phyloP scores from a whole-genome alignment of 2,888 invertebrate genomes.

The Synanthedon myopaeformis region DNA sequence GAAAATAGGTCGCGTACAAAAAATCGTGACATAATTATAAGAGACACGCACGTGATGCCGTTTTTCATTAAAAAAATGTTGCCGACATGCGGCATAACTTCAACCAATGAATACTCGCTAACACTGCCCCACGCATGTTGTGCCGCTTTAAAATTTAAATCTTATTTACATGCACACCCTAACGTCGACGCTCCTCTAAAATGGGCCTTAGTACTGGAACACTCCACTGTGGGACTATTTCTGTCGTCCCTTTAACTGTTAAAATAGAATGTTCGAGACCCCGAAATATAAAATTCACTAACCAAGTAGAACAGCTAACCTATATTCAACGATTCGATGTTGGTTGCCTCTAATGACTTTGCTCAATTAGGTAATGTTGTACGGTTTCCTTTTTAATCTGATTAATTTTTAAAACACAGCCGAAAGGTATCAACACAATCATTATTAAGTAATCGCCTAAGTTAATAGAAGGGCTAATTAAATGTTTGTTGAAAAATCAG shows the following conservation, averaged over 20 bases:
- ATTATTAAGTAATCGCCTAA: too few relatives aligned
- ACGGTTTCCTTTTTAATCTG: not conserved
- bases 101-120: not conserved
- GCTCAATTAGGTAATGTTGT: not conserved
- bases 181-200: slow-evolving; percentile 32
- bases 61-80: not conserved
- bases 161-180: slow-evolving; percentile 58
- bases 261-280: slow-evolving; percentile 50
- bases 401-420: slow-evolving; percentile 1
- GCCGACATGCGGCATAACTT: not conserved
- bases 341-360: slow-evolving; percentile 4
- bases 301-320: slow-evolving; percentile 17
- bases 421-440: not conserved
- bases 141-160: slow-evolving; percentile 57
- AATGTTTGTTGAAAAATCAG: too few relatives aligned
- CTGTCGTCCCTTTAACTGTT: slow-evolving; percentile 44
- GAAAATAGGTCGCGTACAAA: not conserved
- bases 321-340: slow-evolving; percentile 10
- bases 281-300: slow-evolving; percentile 53
- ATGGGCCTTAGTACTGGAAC: slow-evolving; percentile 35
- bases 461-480: too few relatives aligned
- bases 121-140: slow-evolving; percentile 2
- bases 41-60: not conserved
- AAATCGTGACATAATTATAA: not conserved
- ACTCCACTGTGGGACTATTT: slow-evolving; percentile 41